Percentiles rank a stretch among this genome's conserved stretches.
phyloP scores from a whole-genome alignment of 2,888 invertebrate genomes.

The Apantesis nais region DNA sequence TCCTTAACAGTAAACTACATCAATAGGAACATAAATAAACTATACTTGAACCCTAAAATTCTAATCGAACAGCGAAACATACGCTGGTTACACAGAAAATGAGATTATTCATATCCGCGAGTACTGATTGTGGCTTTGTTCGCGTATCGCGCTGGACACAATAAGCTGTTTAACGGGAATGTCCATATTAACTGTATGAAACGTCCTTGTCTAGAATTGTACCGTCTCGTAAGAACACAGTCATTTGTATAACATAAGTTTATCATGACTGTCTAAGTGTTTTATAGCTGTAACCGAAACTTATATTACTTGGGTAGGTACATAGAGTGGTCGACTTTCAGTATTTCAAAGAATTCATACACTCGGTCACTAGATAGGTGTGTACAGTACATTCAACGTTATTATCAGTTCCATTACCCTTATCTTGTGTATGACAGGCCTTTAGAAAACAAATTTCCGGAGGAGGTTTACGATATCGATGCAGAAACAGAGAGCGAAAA shows the following conservation, averaged over 20 bases:
- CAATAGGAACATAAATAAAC: neutral
- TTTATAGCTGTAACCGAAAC: slow-evolving; percentile 9
- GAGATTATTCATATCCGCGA: slow-evolving; percentile 20
- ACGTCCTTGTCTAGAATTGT: slow-evolving; percentile 10
- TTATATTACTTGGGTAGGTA: neutral
- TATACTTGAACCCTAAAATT: slow-evolving; percentile 1
- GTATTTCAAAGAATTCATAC: slow-evolving; percentile 26
- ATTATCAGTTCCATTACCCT: slow-evolving; percentile 33
- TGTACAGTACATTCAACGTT: slow-evolving; percentile 14
- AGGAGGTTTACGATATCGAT: slow-evolving; percentile 96
- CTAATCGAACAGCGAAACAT: neutral
- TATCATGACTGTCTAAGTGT: neutral
- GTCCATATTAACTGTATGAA: slow-evolving; percentile 19
- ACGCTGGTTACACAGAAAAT: slow-evolving; percentile 14
- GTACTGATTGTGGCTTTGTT: slow-evolving; percentile 16
- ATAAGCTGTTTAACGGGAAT: slow-evolving; percentile 22
- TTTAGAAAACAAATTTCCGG: slow-evolving; percentile 79
- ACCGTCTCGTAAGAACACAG: slow-evolving; percentile 6
- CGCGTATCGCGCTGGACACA: slow-evolving; percentile 18
- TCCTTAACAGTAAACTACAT: neutral
- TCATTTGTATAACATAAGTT: slow-evolving; percentile 7
- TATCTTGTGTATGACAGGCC: slow-evolving; percentile 60
- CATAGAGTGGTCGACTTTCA: slow-evolving; percentile 20
- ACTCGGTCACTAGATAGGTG: slow-evolving; percentile 19
- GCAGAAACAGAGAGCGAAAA: slow-evolving; percentile 93